Evolutionary conservation across 2,888 invertebrate genomes (phyloP).

Genomic region (Lamellibrachia columna): DNA sequence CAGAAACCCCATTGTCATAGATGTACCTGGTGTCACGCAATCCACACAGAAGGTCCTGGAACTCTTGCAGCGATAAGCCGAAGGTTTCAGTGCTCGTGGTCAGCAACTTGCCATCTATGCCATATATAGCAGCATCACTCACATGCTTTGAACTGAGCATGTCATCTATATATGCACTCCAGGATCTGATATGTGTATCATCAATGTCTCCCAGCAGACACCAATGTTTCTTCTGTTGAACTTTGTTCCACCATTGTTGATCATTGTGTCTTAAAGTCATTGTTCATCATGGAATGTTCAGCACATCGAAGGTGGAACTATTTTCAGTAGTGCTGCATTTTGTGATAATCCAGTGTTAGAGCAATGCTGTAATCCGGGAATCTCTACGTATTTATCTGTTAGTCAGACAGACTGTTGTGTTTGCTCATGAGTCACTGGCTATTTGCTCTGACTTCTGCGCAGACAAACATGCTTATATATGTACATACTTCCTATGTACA

Average conservation of each 20-base stretch:
- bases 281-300: neutral
- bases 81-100: neutral
- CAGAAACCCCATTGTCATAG: constrained; percentile 41
- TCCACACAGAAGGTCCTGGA: neutral
- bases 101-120: neutral
- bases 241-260: neutral
- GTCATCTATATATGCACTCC: neutral
- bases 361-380: neutral
- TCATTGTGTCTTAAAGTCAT: neutral
- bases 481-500: neutral
- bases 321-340: neutral
- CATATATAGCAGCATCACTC: neutral
- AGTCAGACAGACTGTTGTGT: neutral
- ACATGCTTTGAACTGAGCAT: neutral
- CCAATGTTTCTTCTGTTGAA: constrained; percentile 6
- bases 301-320: neutral
- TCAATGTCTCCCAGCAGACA: neutral
- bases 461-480: neutral
- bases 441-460: neutral
- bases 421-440: neutral
- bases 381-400: neutral
- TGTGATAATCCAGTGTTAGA: neutral
- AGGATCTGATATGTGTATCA: neutral
- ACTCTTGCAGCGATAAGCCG: neutral
- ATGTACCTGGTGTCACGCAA: neutral